These are phyloP conservation scores for Xenops minutus DNA, from an alignment of 2,797 vertebrate species.

Conservation along the genomic window DNA sequence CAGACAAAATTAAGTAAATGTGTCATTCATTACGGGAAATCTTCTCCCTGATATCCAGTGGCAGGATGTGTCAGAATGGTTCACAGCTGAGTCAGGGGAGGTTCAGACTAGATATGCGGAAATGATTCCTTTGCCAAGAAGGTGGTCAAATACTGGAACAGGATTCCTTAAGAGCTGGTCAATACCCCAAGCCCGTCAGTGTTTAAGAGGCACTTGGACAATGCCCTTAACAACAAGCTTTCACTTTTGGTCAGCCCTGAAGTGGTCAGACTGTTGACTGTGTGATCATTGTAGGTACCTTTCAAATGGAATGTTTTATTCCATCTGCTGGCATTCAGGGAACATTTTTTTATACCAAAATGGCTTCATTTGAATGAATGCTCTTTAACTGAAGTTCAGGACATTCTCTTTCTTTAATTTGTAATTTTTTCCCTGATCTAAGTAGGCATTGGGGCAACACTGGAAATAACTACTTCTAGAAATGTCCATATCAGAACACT, in stretches of 20 bases:
- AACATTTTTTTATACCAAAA: neutral
- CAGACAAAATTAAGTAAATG: neutral
- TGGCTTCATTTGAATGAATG: neutral
- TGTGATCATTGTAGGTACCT: neutral
- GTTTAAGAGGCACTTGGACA: neutral
- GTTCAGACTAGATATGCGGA: neutral
- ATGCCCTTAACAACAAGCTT: neutral
- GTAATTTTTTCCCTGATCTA: neutral
- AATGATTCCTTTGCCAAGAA: neutral
- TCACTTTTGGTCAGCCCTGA: neutral
- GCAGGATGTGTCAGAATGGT: neutral
- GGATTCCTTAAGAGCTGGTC: neutral
- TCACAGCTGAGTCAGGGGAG: neutral
- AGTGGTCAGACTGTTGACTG: neutral
- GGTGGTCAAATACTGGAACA: neutral
- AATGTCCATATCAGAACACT: rapidly evolving
- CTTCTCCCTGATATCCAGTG: neutral
- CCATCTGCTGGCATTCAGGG: neutral
- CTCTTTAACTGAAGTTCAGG: neutral
- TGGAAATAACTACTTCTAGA: neutral
- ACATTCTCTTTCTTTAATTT: neutral
- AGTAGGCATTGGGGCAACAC: neutral
- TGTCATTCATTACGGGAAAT: neutral
- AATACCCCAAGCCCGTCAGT: neutral
- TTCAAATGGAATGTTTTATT: neutral